Conservation (phyloP, 2,888 invertebrate species). For the Acanthosepion lycidas region DNA sequence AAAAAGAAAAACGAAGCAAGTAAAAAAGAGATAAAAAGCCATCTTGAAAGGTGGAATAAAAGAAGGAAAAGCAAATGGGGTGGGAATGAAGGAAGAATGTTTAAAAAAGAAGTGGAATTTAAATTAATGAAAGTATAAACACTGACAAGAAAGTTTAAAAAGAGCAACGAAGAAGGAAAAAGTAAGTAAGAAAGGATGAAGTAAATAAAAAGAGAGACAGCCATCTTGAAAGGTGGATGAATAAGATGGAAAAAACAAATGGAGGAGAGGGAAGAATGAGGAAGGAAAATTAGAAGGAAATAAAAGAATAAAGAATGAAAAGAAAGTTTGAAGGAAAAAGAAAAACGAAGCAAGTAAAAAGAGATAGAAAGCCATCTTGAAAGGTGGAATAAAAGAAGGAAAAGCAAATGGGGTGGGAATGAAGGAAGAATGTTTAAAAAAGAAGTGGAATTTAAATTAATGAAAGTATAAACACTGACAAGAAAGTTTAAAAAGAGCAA, state of each 20-base stretch:
- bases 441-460: too few species aligned
- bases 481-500: neutral
- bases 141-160: neutral
- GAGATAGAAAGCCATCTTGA: neutral
- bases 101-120: too few species aligned
- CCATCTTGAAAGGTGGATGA: neutral
- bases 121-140: too few species aligned
- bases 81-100: too few species aligned
- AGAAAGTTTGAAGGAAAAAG: neutral
- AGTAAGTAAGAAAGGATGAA: neutral
- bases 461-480: neutral
- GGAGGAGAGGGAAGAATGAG: too few species aligned
- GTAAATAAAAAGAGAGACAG: neutral
- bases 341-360: neutral
- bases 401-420: neutral
- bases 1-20: too few species aligned
- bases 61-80: neutral
- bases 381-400: too few species aligned
- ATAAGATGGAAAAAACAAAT: neutral
- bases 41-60: too few species aligned
- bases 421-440: too few species aligned
- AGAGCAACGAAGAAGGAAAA: neutral
- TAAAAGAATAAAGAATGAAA: too few species aligned
- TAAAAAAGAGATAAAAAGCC: too few species aligned
- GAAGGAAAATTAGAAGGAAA: too few species aligned